Evolutionary conservation across 2,113 vertebrate species (phyloP).

Genomic region (Phalacrocorax aristotelis): DNA sequence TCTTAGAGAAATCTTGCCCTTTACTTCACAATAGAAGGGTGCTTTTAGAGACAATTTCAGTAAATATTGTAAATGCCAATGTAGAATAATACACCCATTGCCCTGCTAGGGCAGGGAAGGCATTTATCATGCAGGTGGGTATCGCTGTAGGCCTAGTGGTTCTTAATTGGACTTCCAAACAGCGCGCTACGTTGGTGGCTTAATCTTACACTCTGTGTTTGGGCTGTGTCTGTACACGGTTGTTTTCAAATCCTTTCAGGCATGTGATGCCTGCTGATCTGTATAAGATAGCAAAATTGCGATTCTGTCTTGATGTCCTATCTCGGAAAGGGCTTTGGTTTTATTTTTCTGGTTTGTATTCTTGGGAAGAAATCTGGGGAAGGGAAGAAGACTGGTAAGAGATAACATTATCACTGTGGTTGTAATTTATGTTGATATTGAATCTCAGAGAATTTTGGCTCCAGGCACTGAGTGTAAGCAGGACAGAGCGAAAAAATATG

Average conservation of each 20-base stretch:
- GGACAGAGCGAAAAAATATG: rapidly evolving
- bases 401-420: not conserved
- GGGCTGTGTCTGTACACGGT: not conserved
- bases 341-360: not conserved
- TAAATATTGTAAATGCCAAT: not conserved
- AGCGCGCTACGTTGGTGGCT: rapidly evolving
- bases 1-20: not conserved
- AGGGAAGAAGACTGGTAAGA: not conserved
- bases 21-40: not conserved
- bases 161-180: not conserved
- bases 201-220: not conserved
- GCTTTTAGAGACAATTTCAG: not conserved
- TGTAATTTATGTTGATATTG: not conserved
- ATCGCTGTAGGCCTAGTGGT: not conserved
- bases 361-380: not conserved
- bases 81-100: not conserved
- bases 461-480: not conserved
- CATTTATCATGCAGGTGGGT: not conserved
- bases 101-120: not conserved
- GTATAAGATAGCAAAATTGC: not conserved
- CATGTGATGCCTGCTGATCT: not conserved
- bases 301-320: not conserved
- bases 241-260: not conserved
- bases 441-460: not conserved
- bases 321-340: not conserved